phyloP scores from a whole-genome alignment of 2,888 invertebrate species.

The Yponomeuta evonymella region DNA sequence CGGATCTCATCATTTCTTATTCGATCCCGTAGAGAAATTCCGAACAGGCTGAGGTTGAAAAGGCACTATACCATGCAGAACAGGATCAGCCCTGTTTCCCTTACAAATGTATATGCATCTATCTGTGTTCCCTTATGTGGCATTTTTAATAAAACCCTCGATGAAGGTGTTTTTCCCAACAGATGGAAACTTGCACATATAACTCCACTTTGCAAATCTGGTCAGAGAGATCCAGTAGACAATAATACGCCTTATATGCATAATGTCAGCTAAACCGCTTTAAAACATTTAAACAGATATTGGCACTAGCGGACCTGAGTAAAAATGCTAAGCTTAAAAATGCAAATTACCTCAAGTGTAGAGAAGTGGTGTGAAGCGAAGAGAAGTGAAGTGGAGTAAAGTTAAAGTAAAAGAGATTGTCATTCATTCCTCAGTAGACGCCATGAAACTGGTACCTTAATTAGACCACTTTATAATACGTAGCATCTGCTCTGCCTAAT shows the following conservation, averaged over 20 bases:
- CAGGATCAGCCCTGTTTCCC: background rate
- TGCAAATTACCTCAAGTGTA: no score
- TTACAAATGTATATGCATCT: background rate
- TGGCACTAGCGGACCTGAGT: no score
- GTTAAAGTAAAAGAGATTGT: no score
- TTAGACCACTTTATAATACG: background rate
- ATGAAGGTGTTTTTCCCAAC: background rate
- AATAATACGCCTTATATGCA: background rate
- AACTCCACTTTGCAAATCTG: background rate
- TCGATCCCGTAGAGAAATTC: background rate
- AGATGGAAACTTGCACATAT: background rate
- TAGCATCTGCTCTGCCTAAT: background rate
- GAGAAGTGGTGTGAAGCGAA: no score
- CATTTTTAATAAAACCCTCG: background rate
- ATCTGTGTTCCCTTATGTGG: background rate
- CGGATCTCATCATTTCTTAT: no score
- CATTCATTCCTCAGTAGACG: background rate
- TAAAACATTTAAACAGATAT: no score
- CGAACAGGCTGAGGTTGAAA: background rate
- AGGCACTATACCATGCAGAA: background rate
- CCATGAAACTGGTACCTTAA: background rate
- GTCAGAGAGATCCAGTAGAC: background rate
- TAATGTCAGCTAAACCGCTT: background rate
- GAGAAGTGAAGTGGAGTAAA: no score
- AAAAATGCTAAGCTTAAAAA: no score